phyloP scores from a whole-genome alignment of 2,888 invertebrate species.

The Drosophila mettleri region DNA sequence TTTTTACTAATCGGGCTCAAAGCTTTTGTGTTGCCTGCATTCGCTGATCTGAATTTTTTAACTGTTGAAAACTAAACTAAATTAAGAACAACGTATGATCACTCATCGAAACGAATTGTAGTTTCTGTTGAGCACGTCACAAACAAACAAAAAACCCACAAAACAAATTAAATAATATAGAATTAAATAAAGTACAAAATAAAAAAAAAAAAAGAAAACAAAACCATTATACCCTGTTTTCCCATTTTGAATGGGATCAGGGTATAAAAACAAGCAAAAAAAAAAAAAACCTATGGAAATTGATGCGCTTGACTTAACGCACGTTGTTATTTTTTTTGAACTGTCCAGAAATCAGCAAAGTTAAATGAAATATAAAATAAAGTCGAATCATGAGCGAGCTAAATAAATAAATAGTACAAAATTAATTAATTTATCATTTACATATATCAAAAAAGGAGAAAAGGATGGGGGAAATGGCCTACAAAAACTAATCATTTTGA shows the following conservation, averaged over 20 bases:
- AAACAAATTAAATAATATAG: conserved; percentile 6
- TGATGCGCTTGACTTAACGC: conserved; percentile 41
- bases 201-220: conserved; percentile 5
- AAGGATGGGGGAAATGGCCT: neutral
- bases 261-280: too few species aligned
- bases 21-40: conserved; percentile 44
- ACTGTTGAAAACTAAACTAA: conserved; percentile 11
- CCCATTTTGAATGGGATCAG: too few species aligned
- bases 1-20: conserved; percentile 40
- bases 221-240: too few species aligned
- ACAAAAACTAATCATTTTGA: neutral
- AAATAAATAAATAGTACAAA: conserved; percentile 32
- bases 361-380: conserved; percentile 3
- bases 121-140: conserved; percentile 3
- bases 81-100: conserved; percentile 43
- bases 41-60: conserved; percentile 15
- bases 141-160: conserved; percentile 11
- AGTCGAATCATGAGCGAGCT: conserved; percentile 7
- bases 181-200: neutral
- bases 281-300: conserved; percentile 38
- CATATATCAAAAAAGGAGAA: neutral
- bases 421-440: conserved; percentile 22
- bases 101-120: conserved; percentile 45
- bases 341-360: conserved; percentile 4
- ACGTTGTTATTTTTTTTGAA: conserved; percentile 9